Evolutionary conservation across 1,140 invertebrate genomes (phyloP), one percentile per base, ranked within the genome.

Genomic region (Zaprionus ghesquierei): DNA sequence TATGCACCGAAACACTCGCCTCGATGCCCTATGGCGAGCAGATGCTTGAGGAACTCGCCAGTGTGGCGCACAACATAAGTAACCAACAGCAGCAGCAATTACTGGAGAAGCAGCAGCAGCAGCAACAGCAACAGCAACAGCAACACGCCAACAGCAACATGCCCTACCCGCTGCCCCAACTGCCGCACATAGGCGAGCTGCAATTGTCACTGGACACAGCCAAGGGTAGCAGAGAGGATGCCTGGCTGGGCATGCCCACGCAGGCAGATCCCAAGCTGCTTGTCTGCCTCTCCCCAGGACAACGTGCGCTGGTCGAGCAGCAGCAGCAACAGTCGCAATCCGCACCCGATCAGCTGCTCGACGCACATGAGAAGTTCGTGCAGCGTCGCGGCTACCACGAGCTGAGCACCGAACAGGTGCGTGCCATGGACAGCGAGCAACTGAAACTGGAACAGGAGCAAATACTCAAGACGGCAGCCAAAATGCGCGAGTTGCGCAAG

Each of bases 251-350:
- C 2, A 73, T 95, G 5, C 93, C 94, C n/a, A 94, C 94, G 0
- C 90, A 92, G 41, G 90, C 92, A 25, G 94, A 96, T 81, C 94
- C 94, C 0, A 92, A 92, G 58, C 31, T 95, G 2, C 91, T 96
- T 29, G 92, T 96, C 0, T 96, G 95, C 84, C 91, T 96, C 9
- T 96, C 95, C 0, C 96, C 96, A 0, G 94, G 94, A 0, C 95
- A 96, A 79, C 94, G 94, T 77, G 92, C 93, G 51, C 81, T 93
- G 25, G 92, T 94, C 10, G 72, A 86, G 69, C 93, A 92, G 68
- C 68, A 80, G 55, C 76, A 77, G 27, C 69, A 73, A 10, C 68
- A 63, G 20, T 92, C 75, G 56, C 75, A 75, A 35, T 92, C 93
- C 53, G 91, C 92, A 5, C 86, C 90, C 0, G 94, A 94, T 75